A percentile compares a stretch with the other conserved stretches of the same genome.
Evolutionary conservation across 2,797 vertebrate genomes (phyloP).

Genomic region (Poeciliopsis paucimaculata): DNA sequence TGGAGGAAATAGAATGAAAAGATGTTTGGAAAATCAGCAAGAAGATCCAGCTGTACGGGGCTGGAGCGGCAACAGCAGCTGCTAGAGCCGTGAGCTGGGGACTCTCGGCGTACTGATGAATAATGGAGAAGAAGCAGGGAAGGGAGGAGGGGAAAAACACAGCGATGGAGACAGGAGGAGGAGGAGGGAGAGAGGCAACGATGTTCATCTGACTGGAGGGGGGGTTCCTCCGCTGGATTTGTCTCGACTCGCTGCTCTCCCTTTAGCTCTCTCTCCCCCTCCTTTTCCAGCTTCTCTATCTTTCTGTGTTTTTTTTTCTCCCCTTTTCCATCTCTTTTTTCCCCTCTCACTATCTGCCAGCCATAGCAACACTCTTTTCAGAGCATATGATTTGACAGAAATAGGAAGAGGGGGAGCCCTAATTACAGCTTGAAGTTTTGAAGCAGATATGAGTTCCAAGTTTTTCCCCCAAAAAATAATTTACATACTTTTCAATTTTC

Average conservation of each 20-base stretch:
- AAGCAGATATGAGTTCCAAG: slow-evolving; percentile 11
- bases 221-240: slow-evolving; percentile 83
- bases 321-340: slow-evolving; percentile 17
- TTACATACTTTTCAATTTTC: slow-evolving; percentile 10
- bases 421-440: slow-evolving; percentile 47
- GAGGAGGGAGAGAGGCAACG: slow-evolving; percentile 63
- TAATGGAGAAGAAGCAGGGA: slow-evolving; percentile 71
- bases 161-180: slow-evolving; percentile 57
- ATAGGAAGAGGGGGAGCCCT: slow-evolving; percentile 80
- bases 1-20: slow-evolving; percentile 14
- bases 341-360: slow-evolving; percentile 61
- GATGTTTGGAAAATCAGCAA: slow-evolving; percentile 24
- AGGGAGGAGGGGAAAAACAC: slow-evolving; percentile 64
- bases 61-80: slow-evolving; percentile 60
- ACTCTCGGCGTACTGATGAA: slow-evolving; percentile 76
- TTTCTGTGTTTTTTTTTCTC: slow-evolving; percentile 25
- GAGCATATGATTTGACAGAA: slow-evolving; percentile 84
- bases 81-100: slow-evolving; percentile 68
- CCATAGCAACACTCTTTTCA: slow-evolving; percentile 79
- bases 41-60: slow-evolving; percentile 60
- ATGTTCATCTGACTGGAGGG: slow-evolving; percentile 83
- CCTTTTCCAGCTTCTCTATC: slow-evolving; percentile 21
- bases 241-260: slow-evolving; percentile 74
- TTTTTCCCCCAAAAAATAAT: slow-evolving; percentile 2
- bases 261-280: slow-evolving; percentile 50